Evolutionary conservation across 2,113 vertebrate genomes (phyloP).

Genomic region (Grus americana): DNA sequence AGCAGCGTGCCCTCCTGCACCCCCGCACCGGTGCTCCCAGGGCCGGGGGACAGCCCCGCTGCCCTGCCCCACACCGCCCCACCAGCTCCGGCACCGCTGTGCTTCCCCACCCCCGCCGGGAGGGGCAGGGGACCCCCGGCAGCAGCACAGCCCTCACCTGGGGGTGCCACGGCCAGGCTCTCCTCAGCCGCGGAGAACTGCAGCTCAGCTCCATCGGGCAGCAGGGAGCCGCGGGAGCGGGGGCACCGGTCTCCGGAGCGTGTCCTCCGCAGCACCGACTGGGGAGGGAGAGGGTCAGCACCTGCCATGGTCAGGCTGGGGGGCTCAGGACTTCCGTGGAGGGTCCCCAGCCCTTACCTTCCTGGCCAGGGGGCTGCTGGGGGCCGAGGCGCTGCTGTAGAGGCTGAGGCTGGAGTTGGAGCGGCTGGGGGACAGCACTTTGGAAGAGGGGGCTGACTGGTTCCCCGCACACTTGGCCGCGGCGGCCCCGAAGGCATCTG

Average conservation of each 20-base stretch:
- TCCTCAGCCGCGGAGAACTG: background rate
- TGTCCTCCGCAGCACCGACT: conserved; percentile 83
- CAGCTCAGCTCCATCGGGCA: conserved; percentile 75
- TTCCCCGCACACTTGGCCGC: conserved; percentile 35
- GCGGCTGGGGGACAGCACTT: conserved; percentile 80
- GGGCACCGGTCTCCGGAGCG: conserved; percentile 86
- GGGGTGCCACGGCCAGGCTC: background rate
- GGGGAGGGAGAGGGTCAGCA: background rate
- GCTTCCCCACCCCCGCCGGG: background rate
- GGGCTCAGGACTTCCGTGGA: rapidly evolving
- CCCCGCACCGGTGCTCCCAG: background rate
- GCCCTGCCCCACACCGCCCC: background rate
- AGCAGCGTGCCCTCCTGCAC: rapidly evolving
- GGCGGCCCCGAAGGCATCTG: conserved; percentile 42
- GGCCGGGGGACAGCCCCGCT: rapidly evolving
- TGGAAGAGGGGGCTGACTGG: conserved; percentile 45
- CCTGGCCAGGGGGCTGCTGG: conserved; percentile 86
- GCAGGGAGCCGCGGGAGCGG: conserved; percentile 79
- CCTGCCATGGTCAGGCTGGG: rapidly evolving
- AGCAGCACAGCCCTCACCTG: background rate
- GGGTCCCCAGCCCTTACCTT: conserved; percentile 68
- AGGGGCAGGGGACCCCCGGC: background rate
- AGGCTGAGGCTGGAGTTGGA: conserved; percentile 88
- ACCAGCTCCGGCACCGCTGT: rapidly evolving
- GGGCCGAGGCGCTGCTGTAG: conserved; percentile 89